Conservation (phyloP, 1,140 invertebrate genomes). For the Goniozus legneri region DNA sequence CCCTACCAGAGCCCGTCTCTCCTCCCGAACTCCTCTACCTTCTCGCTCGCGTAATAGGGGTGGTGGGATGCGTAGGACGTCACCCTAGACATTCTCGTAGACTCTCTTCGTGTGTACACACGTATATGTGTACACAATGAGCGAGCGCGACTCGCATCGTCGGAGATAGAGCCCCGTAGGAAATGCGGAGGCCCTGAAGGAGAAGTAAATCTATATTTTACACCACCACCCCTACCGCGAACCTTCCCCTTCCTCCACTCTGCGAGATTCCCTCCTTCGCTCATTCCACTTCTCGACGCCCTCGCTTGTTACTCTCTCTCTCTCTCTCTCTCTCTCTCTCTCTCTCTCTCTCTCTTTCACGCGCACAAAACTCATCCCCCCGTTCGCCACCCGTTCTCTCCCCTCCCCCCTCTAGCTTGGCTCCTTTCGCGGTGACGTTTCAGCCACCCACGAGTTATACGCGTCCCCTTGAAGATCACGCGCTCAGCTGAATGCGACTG, state of each 20-base stretch:
- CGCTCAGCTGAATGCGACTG: slow-evolving; percentile 17
- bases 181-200: slow-evolving; percentile 44
- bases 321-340: too few relatives aligned
- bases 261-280: slow-evolving; percentile 9
- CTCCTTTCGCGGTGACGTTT: too few relatives aligned
- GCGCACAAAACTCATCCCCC: slow-evolving; percentile 17
- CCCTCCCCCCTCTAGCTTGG: slow-evolving; percentile 8
- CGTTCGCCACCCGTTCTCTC: slow-evolving; percentile 5
- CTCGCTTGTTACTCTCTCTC: slow-evolving; percentile 48
- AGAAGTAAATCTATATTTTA: slow-evolving; percentile 55
- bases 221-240: slow-evolving; percentile 39
- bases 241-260: slow-evolving; percentile 17
- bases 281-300: slow-evolving; percentile 22
- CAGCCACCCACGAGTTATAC: slow-evolving; percentile 25
- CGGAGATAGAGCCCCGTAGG: slow-evolving; percentile 38
- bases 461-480: slow-evolving; percentile 35
- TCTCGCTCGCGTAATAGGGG: slow-evolving; percentile 30
- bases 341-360: too few relatives aligned
- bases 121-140: slow-evolving; percentile 16
- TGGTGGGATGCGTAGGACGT: slow-evolving; percentile 38
- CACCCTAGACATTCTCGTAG: slow-evolving; percentile 33
- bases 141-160: slow-evolving; percentile 1
- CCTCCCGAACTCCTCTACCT: too few relatives aligned
- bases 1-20: too few relatives aligned
- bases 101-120: slow-evolving; percentile 23